Conservation (phyloP, 2,888 invertebrate species). For the Ochlodes sylvanus region DNA sequence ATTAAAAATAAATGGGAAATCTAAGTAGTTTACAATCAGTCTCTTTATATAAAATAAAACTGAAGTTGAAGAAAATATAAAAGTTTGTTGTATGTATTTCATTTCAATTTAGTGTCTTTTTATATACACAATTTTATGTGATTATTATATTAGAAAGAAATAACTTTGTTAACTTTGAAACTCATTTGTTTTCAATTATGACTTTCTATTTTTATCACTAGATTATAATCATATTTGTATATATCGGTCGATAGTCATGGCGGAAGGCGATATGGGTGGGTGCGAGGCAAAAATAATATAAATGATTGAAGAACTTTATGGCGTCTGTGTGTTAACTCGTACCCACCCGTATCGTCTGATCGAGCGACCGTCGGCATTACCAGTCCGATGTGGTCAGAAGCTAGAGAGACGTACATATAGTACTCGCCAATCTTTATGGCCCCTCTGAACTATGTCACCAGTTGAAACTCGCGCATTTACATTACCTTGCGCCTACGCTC, state of each 20-base stretch:
- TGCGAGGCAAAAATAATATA: background rate
- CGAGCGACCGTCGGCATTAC: conserved; percentile 11
- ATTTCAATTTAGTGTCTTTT: too few species aligned
- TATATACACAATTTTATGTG: too few species aligned
- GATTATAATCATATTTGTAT: background rate
- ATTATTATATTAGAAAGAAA: too few species aligned
- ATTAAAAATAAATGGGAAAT: too few species aligned
- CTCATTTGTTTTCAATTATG: too few species aligned
- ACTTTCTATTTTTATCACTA: background rate
- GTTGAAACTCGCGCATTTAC: too few species aligned
- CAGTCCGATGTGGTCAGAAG: background rate
- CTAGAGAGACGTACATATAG: conserved; percentile 35
- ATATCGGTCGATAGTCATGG: conserved; percentile 1
- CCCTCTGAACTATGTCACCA: background rate
- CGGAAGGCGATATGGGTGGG: conserved; percentile 19
- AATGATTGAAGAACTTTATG: background rate
- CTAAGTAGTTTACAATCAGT: too few species aligned
- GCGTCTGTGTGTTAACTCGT: too few species aligned
- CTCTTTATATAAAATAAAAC: too few species aligned
- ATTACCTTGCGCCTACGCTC: too few species aligned
- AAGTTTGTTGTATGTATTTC: background rate
- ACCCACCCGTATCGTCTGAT: conserved; percentile 20
- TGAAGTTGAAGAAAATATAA: too few species aligned
- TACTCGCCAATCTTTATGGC: background rate
- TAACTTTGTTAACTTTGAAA: too few species aligned